phyloP scores from a whole-genome alignment of 2,888 invertebrate species.

The Atrina japonica region DNA sequence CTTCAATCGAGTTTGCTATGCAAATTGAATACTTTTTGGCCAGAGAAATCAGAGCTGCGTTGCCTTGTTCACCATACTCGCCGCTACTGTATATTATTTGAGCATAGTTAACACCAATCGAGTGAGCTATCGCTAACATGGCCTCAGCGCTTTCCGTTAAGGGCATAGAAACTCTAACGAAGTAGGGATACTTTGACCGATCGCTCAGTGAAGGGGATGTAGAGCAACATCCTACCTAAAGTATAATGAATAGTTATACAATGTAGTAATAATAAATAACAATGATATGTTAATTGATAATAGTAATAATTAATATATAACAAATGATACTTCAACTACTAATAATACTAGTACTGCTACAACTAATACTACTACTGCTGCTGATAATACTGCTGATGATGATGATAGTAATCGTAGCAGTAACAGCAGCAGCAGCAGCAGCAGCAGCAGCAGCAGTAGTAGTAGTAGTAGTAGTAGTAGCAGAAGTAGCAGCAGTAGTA shows the following conservation, averaged over 20 bases:
- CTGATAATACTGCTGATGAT: too few relatives aligned
- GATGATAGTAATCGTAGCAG: slow-evolving; percentile 27
- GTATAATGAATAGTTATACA: neutral
- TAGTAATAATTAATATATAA: too few relatives aligned
- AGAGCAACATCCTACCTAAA: slow-evolving; percentile 38
- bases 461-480: too few relatives aligned
- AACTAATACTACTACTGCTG: too few relatives aligned
- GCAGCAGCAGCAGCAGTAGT: slow-evolving; percentile 36
- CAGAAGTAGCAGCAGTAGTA: slow-evolving; percentile 31
- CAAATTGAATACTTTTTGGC: slow-evolving; percentile 44
- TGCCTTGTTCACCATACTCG: slow-evolving; percentile 50
- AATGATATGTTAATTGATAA: too few relatives aligned
- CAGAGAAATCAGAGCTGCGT: slow-evolving; percentile 26
- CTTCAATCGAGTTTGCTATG: slow-evolving; percentile 40
- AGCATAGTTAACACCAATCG: slow-evolving; percentile 41
- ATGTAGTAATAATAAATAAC: too few relatives aligned
- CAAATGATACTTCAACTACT: too few relatives aligned
- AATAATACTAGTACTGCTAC: slow-evolving; percentile 7
- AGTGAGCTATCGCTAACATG: slow-evolving; percentile 43
- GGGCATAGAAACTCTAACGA: slow-evolving; percentile 49
- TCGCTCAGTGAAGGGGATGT: slow-evolving; percentile 42
- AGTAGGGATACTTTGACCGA: slow-evolving; percentile 39
- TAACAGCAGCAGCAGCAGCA: slow-evolving; percentile 33
- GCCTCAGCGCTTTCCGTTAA: slow-evolving; percentile 41
- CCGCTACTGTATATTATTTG: slow-evolving; percentile 52